Evolutionary conservation across 2,888 invertebrate genomes (phyloP).

Genomic region (Micropterix aruncella): DNA sequence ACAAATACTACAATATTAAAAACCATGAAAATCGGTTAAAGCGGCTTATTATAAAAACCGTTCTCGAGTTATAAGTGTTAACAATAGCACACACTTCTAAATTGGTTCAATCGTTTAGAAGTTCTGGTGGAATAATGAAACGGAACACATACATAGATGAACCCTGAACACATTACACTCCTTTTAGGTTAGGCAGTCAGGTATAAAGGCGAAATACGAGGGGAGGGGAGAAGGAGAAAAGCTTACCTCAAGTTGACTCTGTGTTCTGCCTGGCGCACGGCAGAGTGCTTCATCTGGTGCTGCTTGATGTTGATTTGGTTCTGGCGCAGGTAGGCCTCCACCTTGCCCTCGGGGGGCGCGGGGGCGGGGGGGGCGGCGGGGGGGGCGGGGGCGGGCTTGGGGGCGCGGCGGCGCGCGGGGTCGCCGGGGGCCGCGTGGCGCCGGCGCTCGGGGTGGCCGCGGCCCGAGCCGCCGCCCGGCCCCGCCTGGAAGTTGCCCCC

Average conservation of each 20-base stretch:
- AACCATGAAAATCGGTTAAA: no score
- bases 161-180: no score
- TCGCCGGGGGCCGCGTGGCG: constrained; percentile 12
- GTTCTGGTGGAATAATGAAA: no score
- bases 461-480: constrained; percentile 16
- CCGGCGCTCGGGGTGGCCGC: constrained; percentile 20
- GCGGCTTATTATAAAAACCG: no score
- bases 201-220: no score
- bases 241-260: constrained; percentile 32
- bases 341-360: constrained; percentile 26
- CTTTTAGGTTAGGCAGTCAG: no score
- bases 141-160: no score
- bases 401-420: background rate
- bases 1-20: no score
- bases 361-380: constrained; percentile 5
- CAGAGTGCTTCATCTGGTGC: constrained; percentile 29
- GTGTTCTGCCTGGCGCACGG: constrained; percentile 35
- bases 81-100: no score
- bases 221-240: background rate
- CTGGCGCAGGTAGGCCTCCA: constrained; percentile 34
- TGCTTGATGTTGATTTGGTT: constrained; percentile 35
- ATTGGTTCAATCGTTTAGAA: no score
- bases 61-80: no score
- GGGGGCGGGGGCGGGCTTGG: constrained; percentile 14
- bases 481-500: constrained; percentile 29